A percentile compares a stretch with the other conserved stretches of the same genome.
Evolutionary conservation across 2,888 invertebrate species (phyloP).

Genomic region (Sinhomidia bicolor): DNA sequence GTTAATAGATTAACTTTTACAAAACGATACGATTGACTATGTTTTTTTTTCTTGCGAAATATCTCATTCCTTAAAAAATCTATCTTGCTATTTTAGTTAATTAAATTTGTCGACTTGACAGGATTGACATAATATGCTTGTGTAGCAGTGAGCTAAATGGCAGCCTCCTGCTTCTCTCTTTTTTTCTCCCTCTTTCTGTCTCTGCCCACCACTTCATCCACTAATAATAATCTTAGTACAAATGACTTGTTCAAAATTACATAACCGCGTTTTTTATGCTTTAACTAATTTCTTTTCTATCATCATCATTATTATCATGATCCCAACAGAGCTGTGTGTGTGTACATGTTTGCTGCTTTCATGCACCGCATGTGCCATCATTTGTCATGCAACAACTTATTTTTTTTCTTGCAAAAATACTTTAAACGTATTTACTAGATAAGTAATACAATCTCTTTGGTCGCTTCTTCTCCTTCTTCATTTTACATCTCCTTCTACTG

Average conservation of each 20-base stretch:
- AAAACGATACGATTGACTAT: background rate
- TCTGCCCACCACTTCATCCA: no score
- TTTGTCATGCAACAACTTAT: slow-evolving; percentile 34
- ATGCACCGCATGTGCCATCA: slow-evolving; percentile 11
- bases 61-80: slow-evolving; percentile 13
- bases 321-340: background rate
- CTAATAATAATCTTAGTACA: slow-evolving; percentile 4
- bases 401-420: background rate
- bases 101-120: slow-evolving; percentile 66
- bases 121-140: background rate
- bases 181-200: no score
- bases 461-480: background rate
- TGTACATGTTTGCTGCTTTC: no score
- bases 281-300: slow-evolving; percentile 32
- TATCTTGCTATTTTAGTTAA: slow-evolving; percentile 39
- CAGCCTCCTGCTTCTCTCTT: background rate
- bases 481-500: no score
- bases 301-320: background rate
- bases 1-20: slow-evolving; percentile 8
- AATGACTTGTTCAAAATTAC: slow-evolving; percentile 49
- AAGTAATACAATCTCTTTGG: slow-evolving; percentile 8
- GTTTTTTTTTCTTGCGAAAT: slow-evolving; percentile 17
- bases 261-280: slow-evolving; percentile 51
- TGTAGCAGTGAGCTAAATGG: slow-evolving; percentile 10
- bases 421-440: no score